These are phyloP conservation scores for Microplitis mediator DNA, from an alignment of 1,140 invertebrate genomes.

Conservation along the genomic window DNA sequence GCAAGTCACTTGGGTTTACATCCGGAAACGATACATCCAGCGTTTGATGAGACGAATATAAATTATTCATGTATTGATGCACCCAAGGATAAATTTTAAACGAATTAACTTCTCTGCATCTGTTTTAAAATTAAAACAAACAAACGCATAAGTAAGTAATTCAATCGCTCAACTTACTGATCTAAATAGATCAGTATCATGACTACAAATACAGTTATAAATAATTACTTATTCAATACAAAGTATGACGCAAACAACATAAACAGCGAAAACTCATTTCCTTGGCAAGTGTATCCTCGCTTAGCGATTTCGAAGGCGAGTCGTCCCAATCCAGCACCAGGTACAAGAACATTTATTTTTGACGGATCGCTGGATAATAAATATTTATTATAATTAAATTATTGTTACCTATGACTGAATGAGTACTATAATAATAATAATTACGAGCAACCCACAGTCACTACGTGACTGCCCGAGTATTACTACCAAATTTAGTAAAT, in stretches of 20 bases:
- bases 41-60: slow-evolving; percentile 81
- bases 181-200: background rate
- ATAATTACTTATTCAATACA: slow-evolving; percentile 82
- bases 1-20: slow-evolving; percentile 76
- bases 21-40: slow-evolving; percentile 86
- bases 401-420: slow-evolving; percentile 26
- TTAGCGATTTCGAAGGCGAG: slow-evolving; percentile 92
- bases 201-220: background rate
- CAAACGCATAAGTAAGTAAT: background rate
- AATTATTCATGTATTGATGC: slow-evolving; percentile 91
- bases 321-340: slow-evolving; percentile 92
- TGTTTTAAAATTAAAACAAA: slow-evolving; percentile 38
- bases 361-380: slow-evolving; percentile 51
- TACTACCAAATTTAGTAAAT: too few species aligned
- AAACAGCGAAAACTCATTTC: slow-evolving; percentile 97
- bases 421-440: background rate
- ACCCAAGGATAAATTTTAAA: slow-evolving; percentile 90
- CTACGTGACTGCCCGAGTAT: too few species aligned
- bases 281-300: slow-evolving; percentile 89
- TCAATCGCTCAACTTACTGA: too few species aligned
- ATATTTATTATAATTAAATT: slow-evolving; percentile 11
- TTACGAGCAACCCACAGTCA: too few species aligned
- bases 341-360: slow-evolving; percentile 82
- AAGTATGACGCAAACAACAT: slow-evolving; percentile 98
- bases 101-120: slow-evolving; percentile 64